Conservation (phyloP, 2,797 vertebrate genomes). For the Tapirus indicus region DNA sequence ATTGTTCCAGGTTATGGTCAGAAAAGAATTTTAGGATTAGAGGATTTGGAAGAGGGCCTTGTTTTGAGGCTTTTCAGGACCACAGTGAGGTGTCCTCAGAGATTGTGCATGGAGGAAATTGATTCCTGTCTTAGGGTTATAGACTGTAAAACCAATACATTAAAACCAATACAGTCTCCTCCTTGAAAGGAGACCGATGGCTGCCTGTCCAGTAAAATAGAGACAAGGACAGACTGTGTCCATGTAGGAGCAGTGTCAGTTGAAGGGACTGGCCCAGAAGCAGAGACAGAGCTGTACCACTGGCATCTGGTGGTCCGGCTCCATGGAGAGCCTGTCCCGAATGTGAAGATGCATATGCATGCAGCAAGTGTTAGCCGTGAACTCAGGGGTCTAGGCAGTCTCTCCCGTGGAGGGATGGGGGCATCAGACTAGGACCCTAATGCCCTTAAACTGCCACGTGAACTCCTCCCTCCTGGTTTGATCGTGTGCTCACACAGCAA, state of each 20-base stretch:
- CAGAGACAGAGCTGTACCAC: not conserved
- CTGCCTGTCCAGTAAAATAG: not conserved
- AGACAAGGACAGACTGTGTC: not conserved
- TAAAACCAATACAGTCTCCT: not conserved
- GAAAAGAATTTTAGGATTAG: not conserved
- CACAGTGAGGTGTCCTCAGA: not conserved
- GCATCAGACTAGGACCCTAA: not conserved
- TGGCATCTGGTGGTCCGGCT: not conserved
- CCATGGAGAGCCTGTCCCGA: not conserved
- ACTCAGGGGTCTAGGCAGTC: no score
- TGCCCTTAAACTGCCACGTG: no score
- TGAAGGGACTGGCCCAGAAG: not conserved
- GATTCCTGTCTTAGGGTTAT: not conserved
- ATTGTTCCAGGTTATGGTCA: not conserved
- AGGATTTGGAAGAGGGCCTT: not conserved
- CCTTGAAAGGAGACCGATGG: not conserved
- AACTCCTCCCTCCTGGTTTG: not conserved
- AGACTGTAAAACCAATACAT: not conserved
- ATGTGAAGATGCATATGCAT: not conserved
- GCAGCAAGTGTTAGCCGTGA: not conserved
- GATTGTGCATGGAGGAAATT: not conserved
- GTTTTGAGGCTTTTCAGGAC: not conserved
- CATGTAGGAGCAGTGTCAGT: not conserved
- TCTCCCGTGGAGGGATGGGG: not conserved
- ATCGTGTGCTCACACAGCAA: accelerated